Conservation (phyloP, 2,888 invertebrate species). For the Lasioglossum lativentre region DNA sequence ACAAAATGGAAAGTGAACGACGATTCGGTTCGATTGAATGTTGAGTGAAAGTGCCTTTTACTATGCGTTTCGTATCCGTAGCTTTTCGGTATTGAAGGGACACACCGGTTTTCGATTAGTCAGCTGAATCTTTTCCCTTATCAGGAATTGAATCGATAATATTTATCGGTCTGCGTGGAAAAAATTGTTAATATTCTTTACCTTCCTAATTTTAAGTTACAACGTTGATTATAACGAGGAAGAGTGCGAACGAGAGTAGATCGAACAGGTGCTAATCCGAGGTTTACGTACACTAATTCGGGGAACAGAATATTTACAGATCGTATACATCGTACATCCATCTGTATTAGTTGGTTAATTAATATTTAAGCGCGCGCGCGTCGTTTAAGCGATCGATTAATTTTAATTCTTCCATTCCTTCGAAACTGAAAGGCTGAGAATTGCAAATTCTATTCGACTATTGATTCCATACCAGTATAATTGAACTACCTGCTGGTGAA, state of each 20-base stretch:
- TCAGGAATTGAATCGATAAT: constrained; percentile 12
- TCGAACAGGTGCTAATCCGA: constrained; percentile 6
- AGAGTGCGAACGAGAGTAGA: not conserved
- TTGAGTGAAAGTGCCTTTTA: constrained; percentile 78
- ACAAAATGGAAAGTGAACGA: constrained; percentile 5
- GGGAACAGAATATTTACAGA: constrained; percentile 13
- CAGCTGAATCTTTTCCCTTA: constrained; percentile 2
- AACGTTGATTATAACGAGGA: not conserved
- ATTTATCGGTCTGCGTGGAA: constrained; percentile 13
- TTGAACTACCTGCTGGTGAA: constrained; percentile 8
- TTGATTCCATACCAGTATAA: not conserved
- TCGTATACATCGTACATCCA: not conserved
- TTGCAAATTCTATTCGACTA: constrained; percentile 52
- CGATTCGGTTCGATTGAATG: constrained; percentile 65
- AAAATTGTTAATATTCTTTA: not conserved
- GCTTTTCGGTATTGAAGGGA: constrained; percentile 57
- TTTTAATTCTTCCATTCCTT: constrained; percentile 36
- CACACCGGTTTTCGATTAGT: constrained; percentile 26
- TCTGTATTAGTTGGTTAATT: not conserved
- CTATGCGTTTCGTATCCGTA: constrained; percentile 58
- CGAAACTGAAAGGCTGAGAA: constrained; percentile 67
- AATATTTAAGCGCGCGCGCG: constrained; percentile 8
- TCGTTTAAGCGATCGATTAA: constrained; percentile 23
- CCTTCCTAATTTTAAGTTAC: not conserved
- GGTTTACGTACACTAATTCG: not conserved